A percentile compares a stretch with the other conserved stretches of the same genome.
Evolutionary conservation across 2,888 invertebrate genomes (phyloP).

Genomic region (Watsonalla binaria): DNA sequence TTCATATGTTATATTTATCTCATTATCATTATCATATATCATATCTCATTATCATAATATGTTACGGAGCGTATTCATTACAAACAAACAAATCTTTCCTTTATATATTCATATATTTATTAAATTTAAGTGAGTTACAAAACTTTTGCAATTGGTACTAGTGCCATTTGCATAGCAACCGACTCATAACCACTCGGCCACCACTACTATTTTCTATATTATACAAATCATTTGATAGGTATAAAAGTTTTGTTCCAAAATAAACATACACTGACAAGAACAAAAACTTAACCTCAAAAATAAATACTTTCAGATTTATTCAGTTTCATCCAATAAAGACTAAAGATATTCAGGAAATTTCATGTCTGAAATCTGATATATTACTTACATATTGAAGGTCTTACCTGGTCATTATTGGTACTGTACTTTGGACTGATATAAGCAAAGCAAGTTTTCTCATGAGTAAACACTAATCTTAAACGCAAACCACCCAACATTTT

Average conservation of each 20-base stretch:
- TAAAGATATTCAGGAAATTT: neutral
- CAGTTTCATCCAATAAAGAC: neutral
- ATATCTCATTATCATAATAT: too few species aligned
- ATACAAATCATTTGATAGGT: too few species aligned
- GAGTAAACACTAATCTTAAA: constrained; percentile 55
- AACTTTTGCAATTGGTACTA: too few species aligned
- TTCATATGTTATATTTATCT: too few species aligned
- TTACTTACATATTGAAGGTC: constrained; percentile 3
- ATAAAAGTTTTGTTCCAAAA: neutral
- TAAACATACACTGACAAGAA: constrained; percentile 9
- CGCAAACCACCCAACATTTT: constrained; percentile 62
- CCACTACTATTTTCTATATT: too few species aligned
- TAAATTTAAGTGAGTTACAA: too few species aligned
- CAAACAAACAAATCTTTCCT: too few species aligned
- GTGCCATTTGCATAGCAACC: too few species aligned
- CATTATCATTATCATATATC: too few species aligned
- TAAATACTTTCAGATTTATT: neutral
- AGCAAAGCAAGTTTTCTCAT: constrained; percentile 67
- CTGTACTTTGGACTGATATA: constrained; percentile 69
- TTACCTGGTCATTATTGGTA: constrained; percentile 63
- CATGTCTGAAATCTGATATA: neutral
- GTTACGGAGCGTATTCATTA: too few species aligned
- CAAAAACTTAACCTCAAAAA: constrained; percentile 27
- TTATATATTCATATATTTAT: too few species aligned
- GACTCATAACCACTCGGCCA: too few species aligned